phyloP scores from a whole-genome alignment of 2,113 vertebrate genomes.

The Willisornis vidua region DNA sequence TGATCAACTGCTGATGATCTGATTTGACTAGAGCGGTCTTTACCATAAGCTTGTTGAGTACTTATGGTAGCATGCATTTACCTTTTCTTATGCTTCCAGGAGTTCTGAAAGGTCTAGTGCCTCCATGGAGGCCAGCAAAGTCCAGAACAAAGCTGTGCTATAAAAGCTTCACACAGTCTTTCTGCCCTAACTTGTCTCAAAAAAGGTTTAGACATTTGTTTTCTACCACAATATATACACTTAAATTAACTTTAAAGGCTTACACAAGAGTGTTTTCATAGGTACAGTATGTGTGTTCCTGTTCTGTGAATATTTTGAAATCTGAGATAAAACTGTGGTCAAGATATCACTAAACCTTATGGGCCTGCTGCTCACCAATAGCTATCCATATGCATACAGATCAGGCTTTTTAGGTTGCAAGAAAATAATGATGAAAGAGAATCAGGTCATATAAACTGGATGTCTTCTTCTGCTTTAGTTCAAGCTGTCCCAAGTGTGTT shows the following conservation, averaged over 20 bases:
- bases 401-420: neutral
- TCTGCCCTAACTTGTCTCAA: neutral
- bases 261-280: neutral
- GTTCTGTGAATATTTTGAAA: neutral
- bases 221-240: neutral
- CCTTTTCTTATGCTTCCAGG: neutral
- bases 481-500: neutral
- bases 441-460: neutral
- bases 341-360: neutral
- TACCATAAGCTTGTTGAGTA: neutral
- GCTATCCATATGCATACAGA: neutral
- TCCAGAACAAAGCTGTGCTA: neutral
- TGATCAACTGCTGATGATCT: neutral
- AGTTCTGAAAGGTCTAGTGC: neutral
- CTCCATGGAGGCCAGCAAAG: neutral
- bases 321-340: neutral
- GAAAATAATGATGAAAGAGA: neutral
- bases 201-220: neutral
- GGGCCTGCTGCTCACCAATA: neutral
- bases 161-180: neutral
- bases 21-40: neutral
- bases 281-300: neutral
- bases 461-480: neutral
- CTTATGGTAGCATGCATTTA: neutral
- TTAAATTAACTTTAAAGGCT: neutral